Conservation (phyloP, 2,888 invertebrate species). For the Lycaena phlaeas region DNA sequence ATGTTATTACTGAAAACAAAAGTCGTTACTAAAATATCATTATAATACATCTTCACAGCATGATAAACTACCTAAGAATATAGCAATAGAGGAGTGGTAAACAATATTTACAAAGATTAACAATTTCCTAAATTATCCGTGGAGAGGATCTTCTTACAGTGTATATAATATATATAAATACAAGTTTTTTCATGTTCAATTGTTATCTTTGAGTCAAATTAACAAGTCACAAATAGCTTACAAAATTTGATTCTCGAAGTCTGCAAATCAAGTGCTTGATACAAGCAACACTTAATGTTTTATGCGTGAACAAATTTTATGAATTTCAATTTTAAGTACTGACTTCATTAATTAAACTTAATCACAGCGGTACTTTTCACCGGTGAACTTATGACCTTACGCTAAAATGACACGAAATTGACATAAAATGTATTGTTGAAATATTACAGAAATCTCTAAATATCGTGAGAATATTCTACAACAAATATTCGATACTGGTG, state of each 20-base stretch:
- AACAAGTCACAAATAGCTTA: not conserved
- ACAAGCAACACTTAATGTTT: constrained; percentile 18
- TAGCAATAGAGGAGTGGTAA: constrained; percentile 50
- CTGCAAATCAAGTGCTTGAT: constrained; percentile 21
- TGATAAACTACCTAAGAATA: constrained; percentile 39
- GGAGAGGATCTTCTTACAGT: constrained; percentile 8
- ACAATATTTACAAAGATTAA: constrained; percentile 64
- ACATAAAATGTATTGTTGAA: constrained; percentile 28
- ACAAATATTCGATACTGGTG: constrained; percentile 55
- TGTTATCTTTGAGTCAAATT: not conserved
- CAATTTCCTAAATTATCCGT: constrained; percentile 42
- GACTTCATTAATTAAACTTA: not conserved
- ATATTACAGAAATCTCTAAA: constrained; percentile 22
- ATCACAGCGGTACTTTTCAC: constrained; percentile 7
- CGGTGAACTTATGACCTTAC: constrained; percentile 12
- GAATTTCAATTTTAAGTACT: constrained; percentile 1
- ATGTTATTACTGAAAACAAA: constrained; percentile 2
- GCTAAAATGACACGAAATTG: constrained; percentile 42
- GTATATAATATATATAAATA: constrained; percentile 10
- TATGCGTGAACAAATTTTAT: not conserved
- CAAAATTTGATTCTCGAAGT: not conserved
- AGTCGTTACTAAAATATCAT: constrained; percentile 3
- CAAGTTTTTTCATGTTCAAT: constrained; percentile 14
- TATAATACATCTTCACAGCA: constrained; percentile 45
- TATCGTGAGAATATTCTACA: constrained; percentile 57